These are phyloP conservation scores for Vidua chalybeata DNA, from an alignment of 2,113 vertebrate genomes.

Conservation along the genomic window DNA sequence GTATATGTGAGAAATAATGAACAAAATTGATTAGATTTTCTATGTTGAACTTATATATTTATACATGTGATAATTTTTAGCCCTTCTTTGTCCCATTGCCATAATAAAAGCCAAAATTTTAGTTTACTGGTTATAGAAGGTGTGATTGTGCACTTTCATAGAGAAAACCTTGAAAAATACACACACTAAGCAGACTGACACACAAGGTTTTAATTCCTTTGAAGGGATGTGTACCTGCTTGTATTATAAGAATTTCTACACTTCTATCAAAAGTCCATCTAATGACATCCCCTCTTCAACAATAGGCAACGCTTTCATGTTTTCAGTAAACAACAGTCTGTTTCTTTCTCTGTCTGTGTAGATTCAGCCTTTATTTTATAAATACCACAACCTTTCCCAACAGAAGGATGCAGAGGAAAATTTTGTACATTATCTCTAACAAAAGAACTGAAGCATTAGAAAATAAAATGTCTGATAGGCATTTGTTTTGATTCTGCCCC, in stretches of 20 bases:
- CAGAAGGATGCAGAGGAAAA: not conserved
- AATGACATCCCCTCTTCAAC: not conserved
- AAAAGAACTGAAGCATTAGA: not conserved
- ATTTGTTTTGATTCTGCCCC: not conserved
- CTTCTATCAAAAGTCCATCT: not conserved
- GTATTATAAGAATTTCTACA: not conserved
- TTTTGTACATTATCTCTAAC: not conserved
- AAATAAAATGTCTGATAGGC: not conserved
- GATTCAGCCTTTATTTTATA: not conserved
- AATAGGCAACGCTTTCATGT: not conserved
- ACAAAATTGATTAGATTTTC: not conserved
- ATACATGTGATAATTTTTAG: not conserved
- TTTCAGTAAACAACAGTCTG: not conserved
- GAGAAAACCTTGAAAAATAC: not conserved
- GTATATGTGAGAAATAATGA: not conserved
- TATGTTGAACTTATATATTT: not conserved
- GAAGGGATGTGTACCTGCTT: not conserved
- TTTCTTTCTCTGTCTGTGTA: not conserved
- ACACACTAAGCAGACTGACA: fast-evolving
- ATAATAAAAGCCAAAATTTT: not conserved
- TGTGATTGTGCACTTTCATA: not conserved
- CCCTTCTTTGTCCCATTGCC: not conserved
- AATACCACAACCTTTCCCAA: not conserved
- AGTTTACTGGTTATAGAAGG: not conserved
- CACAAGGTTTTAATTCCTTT: not conserved